Evolutionary conservation across 92 coral and sea anemone species (phyloP).

Genomic region (Heteractis magnifica): DNA sequence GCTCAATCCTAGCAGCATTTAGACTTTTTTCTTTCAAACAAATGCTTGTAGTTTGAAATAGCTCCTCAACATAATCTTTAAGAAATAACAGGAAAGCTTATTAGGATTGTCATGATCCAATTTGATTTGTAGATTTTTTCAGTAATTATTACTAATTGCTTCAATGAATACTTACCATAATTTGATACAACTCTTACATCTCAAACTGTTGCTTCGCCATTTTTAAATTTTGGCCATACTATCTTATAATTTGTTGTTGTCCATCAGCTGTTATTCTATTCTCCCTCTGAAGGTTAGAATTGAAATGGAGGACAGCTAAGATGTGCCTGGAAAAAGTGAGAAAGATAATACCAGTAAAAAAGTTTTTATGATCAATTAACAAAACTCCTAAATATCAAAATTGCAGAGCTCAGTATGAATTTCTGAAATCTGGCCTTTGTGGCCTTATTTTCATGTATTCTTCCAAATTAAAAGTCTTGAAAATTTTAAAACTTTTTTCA

Average conservation of each 20-base stretch:
- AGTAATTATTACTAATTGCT: not conserved
- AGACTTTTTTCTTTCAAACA: not conserved
- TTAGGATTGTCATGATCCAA: not conserved
- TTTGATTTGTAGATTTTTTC: not conserved
- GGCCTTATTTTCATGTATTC: too few relatives aligned
- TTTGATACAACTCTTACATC: conserved; percentile 38
- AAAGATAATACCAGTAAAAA: not conserved
- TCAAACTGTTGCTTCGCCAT: conserved; percentile 36
- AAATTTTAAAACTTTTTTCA: too few relatives aligned
- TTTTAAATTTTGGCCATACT: conserved; percentile 34
- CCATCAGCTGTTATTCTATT: conserved; percentile 22
- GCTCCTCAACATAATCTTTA: not conserved
- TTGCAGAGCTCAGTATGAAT: too few relatives aligned
- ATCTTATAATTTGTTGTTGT: conserved; percentile 15
- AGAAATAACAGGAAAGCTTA: not conserved
- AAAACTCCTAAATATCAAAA: too few relatives aligned
- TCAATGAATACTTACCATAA: conserved; percentile 13
- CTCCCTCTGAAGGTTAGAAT: conserved; percentile 25
- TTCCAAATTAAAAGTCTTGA: too few relatives aligned
- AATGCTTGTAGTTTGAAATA: not conserved
- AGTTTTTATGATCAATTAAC: too few relatives aligned
- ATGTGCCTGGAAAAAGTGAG: conserved; percentile 19
- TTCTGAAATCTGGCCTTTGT: too few relatives aligned
- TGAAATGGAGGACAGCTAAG: conserved; percentile 34
- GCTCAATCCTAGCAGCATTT: not conserved